Evolutionary conservation across 2,888 invertebrate genomes (phyloP).

Genomic region (Mechanitis messenoides): DNA sequence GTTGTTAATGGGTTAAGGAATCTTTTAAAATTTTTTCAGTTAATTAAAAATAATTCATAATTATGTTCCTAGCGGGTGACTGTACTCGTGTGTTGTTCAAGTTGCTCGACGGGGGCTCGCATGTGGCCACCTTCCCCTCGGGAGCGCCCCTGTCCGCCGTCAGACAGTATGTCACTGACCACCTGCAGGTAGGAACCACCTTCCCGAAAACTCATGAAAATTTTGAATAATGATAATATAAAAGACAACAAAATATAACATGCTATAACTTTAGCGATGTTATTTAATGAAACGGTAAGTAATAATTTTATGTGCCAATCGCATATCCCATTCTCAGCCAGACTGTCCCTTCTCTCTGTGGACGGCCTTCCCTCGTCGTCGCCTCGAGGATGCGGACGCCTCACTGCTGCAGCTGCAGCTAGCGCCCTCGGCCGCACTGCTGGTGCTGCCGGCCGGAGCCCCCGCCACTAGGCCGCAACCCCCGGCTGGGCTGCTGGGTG

Average conservation of each 20-base stretch:
- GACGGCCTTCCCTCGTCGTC: slow-evolving; percentile 85
- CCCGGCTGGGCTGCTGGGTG: slow-evolving; percentile 15
- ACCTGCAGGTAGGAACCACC: slow-evolving; percentile 56
- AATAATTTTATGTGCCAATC: neutral
- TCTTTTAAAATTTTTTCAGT: too few species aligned
- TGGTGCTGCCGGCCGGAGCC: slow-evolving; percentile 78
- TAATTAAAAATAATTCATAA: neutral
- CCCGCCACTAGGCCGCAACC: slow-evolving; percentile 36
- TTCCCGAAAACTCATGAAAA: neutral
- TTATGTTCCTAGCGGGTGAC: slow-evolving; percentile 46
- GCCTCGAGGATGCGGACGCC: slow-evolving; percentile 77
- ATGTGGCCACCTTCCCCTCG: slow-evolving; percentile 84
- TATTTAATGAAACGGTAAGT: too few species aligned
- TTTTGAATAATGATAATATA: neutral
- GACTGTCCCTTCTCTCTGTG: slow-evolving; percentile 81
- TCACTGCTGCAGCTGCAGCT: slow-evolving; percentile 81
- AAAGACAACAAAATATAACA: neutral
- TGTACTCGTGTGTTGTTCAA: slow-evolving; percentile 88
- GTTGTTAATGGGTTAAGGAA: too few species aligned
- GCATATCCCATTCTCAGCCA: slow-evolving; percentile 37
- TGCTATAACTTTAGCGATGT: too few species aligned
- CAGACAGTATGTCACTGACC: slow-evolving; percentile 70
- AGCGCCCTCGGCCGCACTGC: slow-evolving; percentile 84
- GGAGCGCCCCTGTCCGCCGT: slow-evolving; percentile 78
- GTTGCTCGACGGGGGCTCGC: slow-evolving; percentile 86